Evolutionary conservation across 1,140 invertebrate genomes (phyloP).

Genomic region (Euura lappo): DNA sequence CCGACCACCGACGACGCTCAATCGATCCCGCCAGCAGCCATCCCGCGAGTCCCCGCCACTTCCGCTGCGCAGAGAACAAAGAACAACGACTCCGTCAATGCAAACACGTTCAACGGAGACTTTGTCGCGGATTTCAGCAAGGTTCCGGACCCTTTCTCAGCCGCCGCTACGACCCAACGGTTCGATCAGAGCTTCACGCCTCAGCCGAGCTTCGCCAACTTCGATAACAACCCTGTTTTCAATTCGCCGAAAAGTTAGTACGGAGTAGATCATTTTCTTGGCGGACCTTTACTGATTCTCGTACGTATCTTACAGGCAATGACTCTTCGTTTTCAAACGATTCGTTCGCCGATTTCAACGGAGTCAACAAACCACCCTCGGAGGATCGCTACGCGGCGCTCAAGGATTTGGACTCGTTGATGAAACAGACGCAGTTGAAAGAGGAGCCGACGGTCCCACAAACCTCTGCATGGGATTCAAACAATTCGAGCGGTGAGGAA

Average conservation of each 20-base stretch:
- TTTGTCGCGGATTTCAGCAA: slow-evolving; percentile 73
- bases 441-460: slow-evolving; percentile 41
- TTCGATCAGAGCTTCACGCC: slow-evolving; percentile 45
- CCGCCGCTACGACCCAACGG: slow-evolving; percentile 36
- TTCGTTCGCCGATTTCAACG: slow-evolving; percentile 35
- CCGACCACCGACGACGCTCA: slow-evolving; percentile 27
- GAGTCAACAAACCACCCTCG: slow-evolving; percentile 58
- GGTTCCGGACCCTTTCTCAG: slow-evolving; percentile 52
- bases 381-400: slow-evolving; percentile 83
- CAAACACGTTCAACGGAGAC: slow-evolving; percentile 59
- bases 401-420: slow-evolving; percentile 77
- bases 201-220: slow-evolving; percentile 71
- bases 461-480: slow-evolving; percentile 50
- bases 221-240: slow-evolving; percentile 75
- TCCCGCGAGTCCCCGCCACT: slow-evolving; percentile 47
- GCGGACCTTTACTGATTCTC: slow-evolving; percentile 39
- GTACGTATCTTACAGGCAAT: slow-evolving; percentile 32
- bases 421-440: slow-evolving; percentile 62
- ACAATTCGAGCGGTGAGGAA: slow-evolving; percentile 48
- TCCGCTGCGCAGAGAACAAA: slow-evolving; percentile 35
- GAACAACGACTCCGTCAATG: slow-evolving; percentile 34
- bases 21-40: slow-evolving; percentile 21
- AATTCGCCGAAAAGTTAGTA: slow-evolving; percentile 62
- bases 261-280: slow-evolving; percentile 14
- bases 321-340: slow-evolving; percentile 35